These are phyloP conservation scores for Girardia tigrina DNA, from an alignment of 2,888 invertebrate species.

Conservation along the genomic window DNA sequence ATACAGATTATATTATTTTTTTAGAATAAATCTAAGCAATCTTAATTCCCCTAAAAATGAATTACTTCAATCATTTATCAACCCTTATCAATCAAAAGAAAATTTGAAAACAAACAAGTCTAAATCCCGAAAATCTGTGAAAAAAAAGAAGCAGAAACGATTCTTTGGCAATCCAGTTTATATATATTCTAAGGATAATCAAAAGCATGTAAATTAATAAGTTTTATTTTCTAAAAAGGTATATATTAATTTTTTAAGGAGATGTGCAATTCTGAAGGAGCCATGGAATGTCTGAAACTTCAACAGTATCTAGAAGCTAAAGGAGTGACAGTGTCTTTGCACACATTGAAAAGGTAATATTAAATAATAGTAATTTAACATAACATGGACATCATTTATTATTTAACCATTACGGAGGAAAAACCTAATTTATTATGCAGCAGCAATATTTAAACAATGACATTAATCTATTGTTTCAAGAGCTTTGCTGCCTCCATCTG, in stretches of 20 bases:
- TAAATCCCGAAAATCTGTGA: not conserved
- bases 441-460: not conserved
- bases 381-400: not conserved
- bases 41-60: not conserved
- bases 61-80: not conserved
- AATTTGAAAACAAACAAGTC: not conserved
- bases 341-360: not conserved
- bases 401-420: too few relatives aligned
- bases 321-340: not conserved
- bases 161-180: not conserved
- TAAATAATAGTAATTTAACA: not conserved
- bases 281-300: not conserved
- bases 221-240: not conserved
- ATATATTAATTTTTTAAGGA: not conserved
- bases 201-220: not conserved
- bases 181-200: not conserved
- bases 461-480: conserved; percentile 24
- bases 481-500: conserved; percentile 19
- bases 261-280: not conserved
- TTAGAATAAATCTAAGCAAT: not conserved
- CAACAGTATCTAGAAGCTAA: not conserved
- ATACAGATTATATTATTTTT: not conserved
- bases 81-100: not conserved
- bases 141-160: not conserved
- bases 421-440: too few relatives aligned